Percentiles rank a stretch among this genome's conserved stretches.
Evolutionary conservation across 2,888 invertebrate genomes (phyloP).

Genomic region (Dendrolimus pini): DNA sequence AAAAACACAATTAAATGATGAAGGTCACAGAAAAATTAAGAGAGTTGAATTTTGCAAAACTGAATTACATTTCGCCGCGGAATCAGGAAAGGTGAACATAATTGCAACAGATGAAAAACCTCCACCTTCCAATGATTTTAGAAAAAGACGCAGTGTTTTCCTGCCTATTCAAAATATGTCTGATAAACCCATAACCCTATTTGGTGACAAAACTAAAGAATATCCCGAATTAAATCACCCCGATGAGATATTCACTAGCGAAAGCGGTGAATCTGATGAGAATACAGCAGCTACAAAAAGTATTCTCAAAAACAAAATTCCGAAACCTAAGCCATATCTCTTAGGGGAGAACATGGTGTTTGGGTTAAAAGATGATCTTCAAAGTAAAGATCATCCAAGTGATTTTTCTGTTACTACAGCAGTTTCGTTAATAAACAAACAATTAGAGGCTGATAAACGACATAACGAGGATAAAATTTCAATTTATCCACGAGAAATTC

Average conservation of each 20-base stretch:
- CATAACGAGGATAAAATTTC: slow-evolving; percentile 31
- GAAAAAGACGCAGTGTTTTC: slow-evolving; percentile 79
- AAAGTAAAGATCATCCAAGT: slow-evolving; percentile 22
- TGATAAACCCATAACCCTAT: slow-evolving; percentile 79
- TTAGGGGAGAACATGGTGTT: slow-evolving; percentile 80
- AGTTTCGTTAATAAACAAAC: slow-evolving; percentile 56
- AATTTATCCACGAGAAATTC: slow-evolving; percentile 17
- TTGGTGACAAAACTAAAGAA: slow-evolving; percentile 68
- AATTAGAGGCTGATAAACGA: slow-evolving; percentile 42
- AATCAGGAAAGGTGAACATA: slow-evolving; percentile 90
- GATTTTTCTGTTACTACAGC: slow-evolving; percentile 34
- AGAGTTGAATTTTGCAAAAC: slow-evolving; percentile 93
- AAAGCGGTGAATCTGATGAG: slow-evolving; percentile 62
- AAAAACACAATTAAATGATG: slow-evolving; percentile 37
- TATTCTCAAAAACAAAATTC: slow-evolving; percentile 84
- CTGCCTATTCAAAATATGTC: slow-evolving; percentile 56
- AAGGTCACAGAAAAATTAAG: slow-evolving; percentile 74
- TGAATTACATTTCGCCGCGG: slow-evolving; percentile 91
- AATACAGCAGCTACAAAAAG: slow-evolving; percentile 79
- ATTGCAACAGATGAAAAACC: slow-evolving; percentile 93
- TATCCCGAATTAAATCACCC: slow-evolving; percentile 25
- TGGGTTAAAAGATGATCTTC: slow-evolving; percentile 35
- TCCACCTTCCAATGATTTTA: slow-evolving; percentile 88
- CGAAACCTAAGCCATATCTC: slow-evolving; percentile 85
- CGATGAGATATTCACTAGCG: slow-evolving; percentile 26